Base-by-base conservation (phyloP, 2,888 invertebrate species). In the Linnaemya vulpina region DNA sequence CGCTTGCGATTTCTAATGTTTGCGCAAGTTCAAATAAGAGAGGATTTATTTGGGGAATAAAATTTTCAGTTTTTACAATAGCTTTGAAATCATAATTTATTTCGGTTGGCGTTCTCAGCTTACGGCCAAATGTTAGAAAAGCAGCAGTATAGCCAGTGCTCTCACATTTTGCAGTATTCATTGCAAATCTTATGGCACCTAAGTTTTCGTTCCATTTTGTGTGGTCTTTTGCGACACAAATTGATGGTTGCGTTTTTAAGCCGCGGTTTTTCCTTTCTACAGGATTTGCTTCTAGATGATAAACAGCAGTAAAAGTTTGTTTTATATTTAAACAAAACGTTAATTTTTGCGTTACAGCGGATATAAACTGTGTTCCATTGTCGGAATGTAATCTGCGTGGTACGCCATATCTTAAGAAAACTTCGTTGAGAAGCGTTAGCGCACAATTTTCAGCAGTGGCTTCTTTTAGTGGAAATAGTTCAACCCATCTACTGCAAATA, bases 111-210 rank as follows among this genome's bases (percentile, higher is more conserved):
- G 58, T 77, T 67, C 67, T 60, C 3, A 58, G 38, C 7, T 77
- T 49, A 22, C 63, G 74, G 0, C 89, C 92, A 65, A 90, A 90
- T 38, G 89, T 91, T 3, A 91, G 63, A 55, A 88, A 91, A 0
- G 91, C 91, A 5, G 91, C 88, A 0, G 90, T 86, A 40, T 80
- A 87, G 1, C 90, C 89, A 2, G 91, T 91, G 15, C 87, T 86
- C 25, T 88, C 83, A 53, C 89, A 89, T n/a, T 53, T 78, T 0
- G 89, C 88, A 0, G 90, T 89, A 67, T 93, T 93, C 88, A 92
- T 90, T 0, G 92, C 90, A 35, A 84, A 86, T 11, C 82, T 71
- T 15, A 79, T 82, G 0, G 87, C 68, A 0, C 91, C 87, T 8
- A 92, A 74, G 3, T 88, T 49, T 10, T 53, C 11, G 10, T 68